Percentiles rank a stretch among this genome's conserved stretches.
Conservation (phyloP, 2,888 invertebrate species). For the Lepidocyrtinus sp. region DNA sequence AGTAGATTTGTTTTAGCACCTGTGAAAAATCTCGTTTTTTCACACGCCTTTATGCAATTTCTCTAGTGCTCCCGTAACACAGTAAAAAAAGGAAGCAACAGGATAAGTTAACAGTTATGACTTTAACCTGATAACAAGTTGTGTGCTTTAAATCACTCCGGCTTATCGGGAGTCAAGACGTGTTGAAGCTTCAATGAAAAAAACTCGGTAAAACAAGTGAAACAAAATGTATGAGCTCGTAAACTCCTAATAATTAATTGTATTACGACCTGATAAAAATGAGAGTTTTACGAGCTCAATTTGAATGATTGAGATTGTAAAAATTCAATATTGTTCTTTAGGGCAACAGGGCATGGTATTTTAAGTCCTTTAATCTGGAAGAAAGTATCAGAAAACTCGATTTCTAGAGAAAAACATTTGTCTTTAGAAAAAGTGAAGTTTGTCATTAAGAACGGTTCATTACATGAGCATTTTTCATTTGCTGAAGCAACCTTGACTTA, state of each 20-base stretch:
- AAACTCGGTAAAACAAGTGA: neutral
- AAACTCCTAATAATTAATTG: too few relatives aligned
- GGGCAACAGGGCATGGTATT: neutral
- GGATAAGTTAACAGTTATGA: constrained; percentile 47
- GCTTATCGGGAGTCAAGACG: neutral
- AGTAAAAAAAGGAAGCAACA: constrained; percentile 35
- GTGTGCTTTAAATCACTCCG: neutral
- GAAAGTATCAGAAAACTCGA: neutral
- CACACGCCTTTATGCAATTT: neutral
- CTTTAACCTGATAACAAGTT: neutral
- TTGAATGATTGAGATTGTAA: neutral
- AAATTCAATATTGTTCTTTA: neutral
- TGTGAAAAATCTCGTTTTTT: neutral
- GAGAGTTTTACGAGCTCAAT: neutral
- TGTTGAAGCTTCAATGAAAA: neutral
- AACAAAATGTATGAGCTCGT: too few relatives aligned
- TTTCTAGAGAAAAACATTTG: neutral
- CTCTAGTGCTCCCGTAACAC: constrained; percentile 39
- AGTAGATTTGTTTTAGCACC: neutral
- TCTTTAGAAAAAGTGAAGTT: too few relatives aligned
- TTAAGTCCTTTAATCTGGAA: neutral
- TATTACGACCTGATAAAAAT: neutral
- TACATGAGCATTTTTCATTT: neutral
- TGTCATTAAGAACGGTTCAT: neutral
- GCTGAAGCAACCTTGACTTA: constrained; percentile 31